Evolutionary conservation across 2,113 vertebrate species (phyloP).

Genomic region (Ceyx cyanopectus): DNA sequence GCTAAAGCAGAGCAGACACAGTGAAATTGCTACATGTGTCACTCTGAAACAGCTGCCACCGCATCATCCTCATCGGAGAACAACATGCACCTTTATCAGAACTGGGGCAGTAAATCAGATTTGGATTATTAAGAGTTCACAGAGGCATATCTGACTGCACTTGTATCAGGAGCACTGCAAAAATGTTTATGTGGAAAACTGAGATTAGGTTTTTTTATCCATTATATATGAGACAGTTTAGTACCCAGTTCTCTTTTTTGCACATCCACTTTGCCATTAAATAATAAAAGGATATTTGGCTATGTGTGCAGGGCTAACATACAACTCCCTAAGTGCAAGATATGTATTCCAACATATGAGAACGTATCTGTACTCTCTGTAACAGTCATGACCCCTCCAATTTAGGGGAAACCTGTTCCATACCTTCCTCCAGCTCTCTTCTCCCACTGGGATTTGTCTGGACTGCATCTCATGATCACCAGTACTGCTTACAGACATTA

Average conservation of each 20-base stretch:
- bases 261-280: not conserved
- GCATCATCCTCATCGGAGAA: not conserved
- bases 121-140: not conserved
- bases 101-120: rapidly evolving
- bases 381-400: rapidly evolving
- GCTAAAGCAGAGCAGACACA: not conserved
- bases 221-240: rapidly evolving
- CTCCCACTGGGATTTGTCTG: not conserved
- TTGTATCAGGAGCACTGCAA: not conserved
- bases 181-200: not conserved
- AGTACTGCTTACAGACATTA: not conserved
- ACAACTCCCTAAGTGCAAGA: rapidly evolving
- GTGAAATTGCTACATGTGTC: rapidly evolving
- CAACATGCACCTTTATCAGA: not conserved
- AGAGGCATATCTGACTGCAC: not conserved
- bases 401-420: not conserved
- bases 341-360: not conserved
- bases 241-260: not conserved
- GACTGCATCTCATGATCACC: not conserved
- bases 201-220: not conserved
- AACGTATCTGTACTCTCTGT: not conserved
- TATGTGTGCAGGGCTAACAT: not conserved
- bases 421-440: not conserved
- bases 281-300: not conserved
- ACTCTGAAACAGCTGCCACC: not conserved